Base-by-base conservation (phyloP, 2,888 invertebrate genomes). In the Cylindroiulus punctatus region DNA sequence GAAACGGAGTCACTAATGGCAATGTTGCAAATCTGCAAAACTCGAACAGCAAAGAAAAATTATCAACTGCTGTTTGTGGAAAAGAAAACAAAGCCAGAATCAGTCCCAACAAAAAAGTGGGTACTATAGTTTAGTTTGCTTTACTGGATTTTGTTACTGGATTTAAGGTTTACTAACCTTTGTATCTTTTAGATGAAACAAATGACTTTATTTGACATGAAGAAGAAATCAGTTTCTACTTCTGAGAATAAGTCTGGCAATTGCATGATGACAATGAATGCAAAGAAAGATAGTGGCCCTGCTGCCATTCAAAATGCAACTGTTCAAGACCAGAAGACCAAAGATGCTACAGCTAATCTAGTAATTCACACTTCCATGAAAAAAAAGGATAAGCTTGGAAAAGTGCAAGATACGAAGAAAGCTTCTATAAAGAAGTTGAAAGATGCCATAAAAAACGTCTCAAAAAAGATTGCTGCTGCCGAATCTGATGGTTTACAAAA, bases 151-250 rank as follows among this genome's bases (percentile, higher is more conserved):
- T 4, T 42, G 36, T 30, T 76, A 7, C 3, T 30, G 30, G 30
- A 30, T 30, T 26, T 76, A 12, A 4, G 17, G 32, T 40, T 83
- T 4, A 3, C 17, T 76, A 2, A 76, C 30, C 5, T 17, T 76
- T 76, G 32, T 19, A 14, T 40, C 40, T 44, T 52, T 84, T 84
- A 84, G 84, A 44, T 84, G 84, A 84, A 84, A 47, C 84, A 84
- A 57, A 84, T 84, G 30, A 84, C 84, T 10, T 52, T 84, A 52
- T 52, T 84, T 42, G 84, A 84, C n/a, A 84, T 84, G 84, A 57
- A 10, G 0, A 52, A 26, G n/a, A 84, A 84, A 17, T 22, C 44
- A 19, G 19, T 10, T 5, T 26, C 84, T 40, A 17, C 40, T 32
- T 42, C 83, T 83, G 83, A 0, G 19, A 83, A 4, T 22, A 83